Percentiles rank a stretch among this genome's conserved stretches.
Conservation (phyloP, 2,797 vertebrate genomes). For the Mormyrops attenuatus region DNA sequence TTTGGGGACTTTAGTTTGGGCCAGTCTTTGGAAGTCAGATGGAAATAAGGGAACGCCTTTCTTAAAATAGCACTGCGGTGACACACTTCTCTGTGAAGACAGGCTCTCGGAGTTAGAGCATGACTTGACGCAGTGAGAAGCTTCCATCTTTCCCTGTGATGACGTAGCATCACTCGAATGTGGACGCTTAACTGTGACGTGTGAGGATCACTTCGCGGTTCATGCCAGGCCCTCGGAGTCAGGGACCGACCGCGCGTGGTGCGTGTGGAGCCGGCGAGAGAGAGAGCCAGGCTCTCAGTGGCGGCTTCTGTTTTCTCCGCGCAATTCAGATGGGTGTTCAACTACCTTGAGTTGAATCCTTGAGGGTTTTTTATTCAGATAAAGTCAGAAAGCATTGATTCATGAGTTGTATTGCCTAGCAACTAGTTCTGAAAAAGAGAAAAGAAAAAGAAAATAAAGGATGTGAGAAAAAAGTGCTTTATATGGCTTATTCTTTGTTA, state of each 20-base stretch:
- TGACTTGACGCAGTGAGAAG: not conserved
- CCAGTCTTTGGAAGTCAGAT: not conserved
- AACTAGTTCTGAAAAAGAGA: conserved; percentile 66
- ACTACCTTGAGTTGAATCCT: conserved; percentile 54
- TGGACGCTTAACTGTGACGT: not conserved
- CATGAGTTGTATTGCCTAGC: conserved; percentile 73
- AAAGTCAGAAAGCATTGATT: conserved; percentile 63
- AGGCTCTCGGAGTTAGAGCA: not conserved
- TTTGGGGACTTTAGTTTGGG: not conserved
- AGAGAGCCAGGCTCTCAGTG: not conserved
- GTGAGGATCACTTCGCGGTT: not conserved
- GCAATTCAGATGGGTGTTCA: conserved; percentile 37
- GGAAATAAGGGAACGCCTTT: not conserved
- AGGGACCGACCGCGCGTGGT: not conserved
- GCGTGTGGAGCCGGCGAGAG: not conserved
- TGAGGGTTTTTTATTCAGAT: conserved; percentile 39
- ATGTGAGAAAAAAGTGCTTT: conserved; percentile 17
- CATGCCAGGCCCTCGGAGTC: not conserved
- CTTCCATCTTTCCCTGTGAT: not conserved
- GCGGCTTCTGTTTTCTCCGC: conserved; percentile 9
- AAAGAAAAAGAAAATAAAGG: conserved; percentile 32
- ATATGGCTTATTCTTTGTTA: conserved; percentile 31
- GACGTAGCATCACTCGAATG: not conserved
- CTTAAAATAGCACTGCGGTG: not conserved
- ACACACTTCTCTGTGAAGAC: not conserved